Base-by-base conservation (phyloP, 2,888 invertebrate genomes). In the Parelbella ahira region DNA sequence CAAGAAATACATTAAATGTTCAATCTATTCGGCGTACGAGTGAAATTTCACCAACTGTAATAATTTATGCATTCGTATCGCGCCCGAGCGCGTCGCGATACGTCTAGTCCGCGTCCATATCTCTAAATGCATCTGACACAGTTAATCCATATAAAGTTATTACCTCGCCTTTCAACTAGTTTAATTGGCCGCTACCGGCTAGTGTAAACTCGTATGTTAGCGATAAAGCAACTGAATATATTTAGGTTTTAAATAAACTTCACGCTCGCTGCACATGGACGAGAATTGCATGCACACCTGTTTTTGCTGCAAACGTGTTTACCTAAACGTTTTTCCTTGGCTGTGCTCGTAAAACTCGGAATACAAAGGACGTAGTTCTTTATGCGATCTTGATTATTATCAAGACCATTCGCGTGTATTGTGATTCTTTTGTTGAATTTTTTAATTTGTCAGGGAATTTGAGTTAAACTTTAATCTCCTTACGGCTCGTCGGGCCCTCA, bases 141-240 rank as follows among this genome's bases (percentile, higher is more conserved):
- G 67, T 75, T 78, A 74, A 76, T 78, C 78, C 74, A 72, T 78
- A 79, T 80, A 77, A 75, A 81, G 76, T 76, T 77, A 81, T 78
- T 81, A 77, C 70, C 60, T 70, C 69, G 71, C 69, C 70, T 76
- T 75, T 74, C 70, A 72, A 73, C 69, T 56, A 62, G 69, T 68
- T 78, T 80, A 79, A 82, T 80, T 80, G 74, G 69, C 67, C 56
- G 74, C 77, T 72, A 78, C 77, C 64, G 68, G 64, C 64, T 61
- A 63, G 75, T 72, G 77, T 77, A 73, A 78, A 72, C 68, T 70
- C 68, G 58, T 71, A 67, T 75, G 76, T 70, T 63, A 60, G 66
- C 66, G 77, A 77, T 78, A 77, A 78, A 71, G 63, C 64, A 65
- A 69, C 66, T 68, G 70, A 76, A 77, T 77, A 72, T 67, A 74